Base-by-base conservation (phyloP, 1,140 invertebrate species). In the Apis florea region DNA sequence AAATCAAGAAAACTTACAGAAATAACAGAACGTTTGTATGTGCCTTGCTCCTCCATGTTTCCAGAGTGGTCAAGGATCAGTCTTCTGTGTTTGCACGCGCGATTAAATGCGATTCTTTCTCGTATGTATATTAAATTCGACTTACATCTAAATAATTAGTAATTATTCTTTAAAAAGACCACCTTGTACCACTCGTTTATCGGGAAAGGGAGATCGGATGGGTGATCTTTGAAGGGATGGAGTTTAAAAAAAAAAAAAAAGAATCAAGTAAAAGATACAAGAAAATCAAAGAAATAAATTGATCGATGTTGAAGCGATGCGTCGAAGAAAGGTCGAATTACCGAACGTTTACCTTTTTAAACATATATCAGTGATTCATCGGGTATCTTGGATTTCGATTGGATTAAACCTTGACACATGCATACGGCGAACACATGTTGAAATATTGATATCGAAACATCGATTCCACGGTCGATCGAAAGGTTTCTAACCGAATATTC, bases 11-110 rank as follows among this genome's bases (percentile, higher is more conserved):
- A 71, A 71, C 68, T 77, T 77, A 77, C 74, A 77, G 63, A 77
- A 77, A 77, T 77, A 77, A 77, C 47, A 72, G 77, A 79, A 79
- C 69, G 64, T 77, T 71, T 82, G 67, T 84, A 70, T 68, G 82
- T 83, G 82, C 78, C 74, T 88, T 85, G 86, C 81, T 88, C 86
- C 87, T 87, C 83, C 83, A 47, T 85, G 75, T 88, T 85, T 83
- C 70, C 59, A 68, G 49, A 85, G 70, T 77, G 83, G 72, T 71
- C 84, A 85, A 85, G 72, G 79, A 85, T 88, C 82, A 82, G 84
- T 74, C 84, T 71, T 88, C 82, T 77, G 84, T 64, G 75, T 71
- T 54, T 79, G 31, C 31, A 19, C 61, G 61, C 59, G 24, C 56
- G 56, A 59, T 61, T 47, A 49, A 78, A 21, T 31, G n/a, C 56